Conservation (phyloP, 2,113 vertebrate species). For the Tupaia chinensis region DNA sequence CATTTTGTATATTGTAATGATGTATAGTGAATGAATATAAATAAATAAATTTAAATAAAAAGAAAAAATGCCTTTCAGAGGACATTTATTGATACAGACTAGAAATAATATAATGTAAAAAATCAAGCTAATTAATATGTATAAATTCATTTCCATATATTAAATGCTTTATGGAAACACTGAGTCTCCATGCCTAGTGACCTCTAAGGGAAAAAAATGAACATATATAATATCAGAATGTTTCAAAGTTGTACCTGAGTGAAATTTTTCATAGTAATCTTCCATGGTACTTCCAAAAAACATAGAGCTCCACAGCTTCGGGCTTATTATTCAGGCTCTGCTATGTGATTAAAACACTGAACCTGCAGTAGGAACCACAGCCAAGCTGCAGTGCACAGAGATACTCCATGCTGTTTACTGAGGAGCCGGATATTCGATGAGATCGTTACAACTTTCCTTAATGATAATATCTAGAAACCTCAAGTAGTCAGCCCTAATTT, state of each 20-base stretch:
- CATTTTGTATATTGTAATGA: too few species aligned
- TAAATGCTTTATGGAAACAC: conserved; percentile 18
- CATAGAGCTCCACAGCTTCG: not conserved
- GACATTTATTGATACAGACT: conserved; percentile 45
- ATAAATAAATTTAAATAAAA: too few species aligned
- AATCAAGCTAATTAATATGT: not conserved
- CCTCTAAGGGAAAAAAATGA: not conserved
- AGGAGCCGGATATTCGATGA: not conserved
- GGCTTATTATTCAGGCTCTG: not conserved
- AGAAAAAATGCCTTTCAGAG: conserved; percentile 48
- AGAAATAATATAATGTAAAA: conserved; percentile 26
- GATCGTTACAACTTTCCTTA: not conserved
- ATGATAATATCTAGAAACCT: not conserved
- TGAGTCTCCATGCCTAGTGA: not conserved
- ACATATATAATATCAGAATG: not conserved
- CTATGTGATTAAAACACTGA: not conserved
- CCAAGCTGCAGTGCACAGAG: not conserved
- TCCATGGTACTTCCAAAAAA: not conserved
- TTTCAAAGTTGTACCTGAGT: not conserved
- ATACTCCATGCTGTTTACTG: not conserved
- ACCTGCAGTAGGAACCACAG: not conserved
- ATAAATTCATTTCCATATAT: conserved; percentile 47
- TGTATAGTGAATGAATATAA: too few species aligned
- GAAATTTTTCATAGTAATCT: not conserved
- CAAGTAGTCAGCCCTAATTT: not conserved